Evolutionary conservation across 2,113 vertebrate genomes (phyloP).

Genomic region (Rynchops niger): DNA sequence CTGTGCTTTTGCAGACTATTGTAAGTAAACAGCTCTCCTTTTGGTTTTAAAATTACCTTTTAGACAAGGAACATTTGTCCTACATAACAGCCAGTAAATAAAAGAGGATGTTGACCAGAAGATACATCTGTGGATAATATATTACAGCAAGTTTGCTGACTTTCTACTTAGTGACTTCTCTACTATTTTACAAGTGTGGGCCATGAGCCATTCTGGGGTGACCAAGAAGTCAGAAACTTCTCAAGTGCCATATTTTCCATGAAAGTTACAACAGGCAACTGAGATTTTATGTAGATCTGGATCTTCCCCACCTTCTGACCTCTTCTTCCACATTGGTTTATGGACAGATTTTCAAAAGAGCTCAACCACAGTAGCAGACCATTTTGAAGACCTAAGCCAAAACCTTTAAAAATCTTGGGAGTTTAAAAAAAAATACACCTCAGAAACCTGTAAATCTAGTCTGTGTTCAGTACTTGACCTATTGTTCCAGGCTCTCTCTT

Average conservation of each 20-base stretch:
- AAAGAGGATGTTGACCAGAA: not conserved
- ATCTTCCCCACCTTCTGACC: not conserved
- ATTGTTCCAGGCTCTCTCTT: not conserved
- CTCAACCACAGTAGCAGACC: accelerated
- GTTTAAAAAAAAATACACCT: not conserved
- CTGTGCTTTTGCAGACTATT: not conserved
- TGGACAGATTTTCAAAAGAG: not conserved
- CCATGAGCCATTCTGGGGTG: not conserved
- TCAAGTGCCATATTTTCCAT: not conserved
- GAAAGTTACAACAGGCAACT: not conserved
- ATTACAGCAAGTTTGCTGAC: not conserved
- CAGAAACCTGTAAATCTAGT: not conserved
- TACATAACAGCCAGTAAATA: not conserved
- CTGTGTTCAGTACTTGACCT: not conserved
- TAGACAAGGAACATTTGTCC: conserved; percentile 19
- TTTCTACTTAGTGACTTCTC: not conserved
- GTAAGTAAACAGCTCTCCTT: conserved; percentile 17
- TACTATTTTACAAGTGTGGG: not conserved
- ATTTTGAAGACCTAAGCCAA: not conserved
- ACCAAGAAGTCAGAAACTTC: not conserved
- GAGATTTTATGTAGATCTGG: not conserved
- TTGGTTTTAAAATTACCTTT: conserved; percentile 24
- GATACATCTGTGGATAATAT: not conserved
- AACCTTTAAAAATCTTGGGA: not conserved
- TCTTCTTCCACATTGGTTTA: not conserved